A percentile compares a stretch with the other conserved stretches of the same genome.
Evolutionary conservation across 1,140 invertebrate genomes (phyloP).

Genomic region (Bradynema listronoti): DNA sequence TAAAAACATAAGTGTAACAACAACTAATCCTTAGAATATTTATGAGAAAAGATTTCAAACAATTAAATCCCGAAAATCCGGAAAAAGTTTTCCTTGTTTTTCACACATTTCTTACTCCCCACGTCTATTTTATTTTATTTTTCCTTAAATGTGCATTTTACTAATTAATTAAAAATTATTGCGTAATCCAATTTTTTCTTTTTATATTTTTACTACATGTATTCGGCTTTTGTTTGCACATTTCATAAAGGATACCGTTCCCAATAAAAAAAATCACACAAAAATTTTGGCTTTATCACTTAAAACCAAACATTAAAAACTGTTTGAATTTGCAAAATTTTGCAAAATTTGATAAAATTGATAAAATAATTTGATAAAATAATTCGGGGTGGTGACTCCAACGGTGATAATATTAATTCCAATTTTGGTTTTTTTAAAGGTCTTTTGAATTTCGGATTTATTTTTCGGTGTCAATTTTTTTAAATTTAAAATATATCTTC

Average conservation of each 20-base stretch:
- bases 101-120: background rate
- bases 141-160: background rate
- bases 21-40: background rate
- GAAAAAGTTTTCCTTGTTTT: background rate
- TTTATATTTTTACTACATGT: background rate
- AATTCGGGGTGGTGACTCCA: background rate
- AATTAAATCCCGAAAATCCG: background rate
- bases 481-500: too few relatives aligned
- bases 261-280: conserved; percentile 1
- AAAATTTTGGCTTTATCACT: background rate
- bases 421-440: too few relatives aligned
- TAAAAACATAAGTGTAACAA: background rate
- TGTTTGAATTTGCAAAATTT: background rate
- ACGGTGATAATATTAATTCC: too few relatives aligned
- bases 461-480: too few relatives aligned
- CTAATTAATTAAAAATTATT: conserved; percentile 4
- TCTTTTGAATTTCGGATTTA: too few relatives aligned
- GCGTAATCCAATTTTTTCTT: conserved; percentile 11
- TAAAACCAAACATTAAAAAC: background rate
- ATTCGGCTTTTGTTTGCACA: background rate
- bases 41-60: background rate
- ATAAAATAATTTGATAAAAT: background rate
- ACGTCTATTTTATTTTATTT: background rate
- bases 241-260: background rate
- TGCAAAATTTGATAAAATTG: background rate